Evolutionary conservation across 2,888 invertebrate species (phyloP).

Genomic region (Lobophora halterata): DNA sequence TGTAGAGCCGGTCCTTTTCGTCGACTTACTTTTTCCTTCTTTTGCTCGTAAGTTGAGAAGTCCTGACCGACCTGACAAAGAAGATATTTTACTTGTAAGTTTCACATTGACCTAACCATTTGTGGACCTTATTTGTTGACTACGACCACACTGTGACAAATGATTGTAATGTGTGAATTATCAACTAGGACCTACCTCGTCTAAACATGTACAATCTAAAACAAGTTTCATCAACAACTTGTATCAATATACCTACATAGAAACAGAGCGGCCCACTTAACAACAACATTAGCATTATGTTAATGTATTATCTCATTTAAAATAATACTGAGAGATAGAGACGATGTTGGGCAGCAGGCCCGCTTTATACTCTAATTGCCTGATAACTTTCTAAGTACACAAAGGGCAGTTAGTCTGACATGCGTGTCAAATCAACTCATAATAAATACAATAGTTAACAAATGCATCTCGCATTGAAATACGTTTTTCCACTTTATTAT

Average conservation of each 20-base stretch:
- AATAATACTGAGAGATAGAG: slow-evolving; percentile 17
- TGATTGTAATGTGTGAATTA: neutral
- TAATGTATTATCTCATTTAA: slow-evolving; percentile 16
- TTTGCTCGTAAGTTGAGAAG: slow-evolving; percentile 65
- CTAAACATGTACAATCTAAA: neutral
- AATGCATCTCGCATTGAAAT: slow-evolving; percentile 53
- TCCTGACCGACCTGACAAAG: slow-evolving; percentile 43
- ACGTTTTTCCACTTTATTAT: slow-evolving; percentile 52
- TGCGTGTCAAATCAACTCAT: slow-evolving; percentile 26
- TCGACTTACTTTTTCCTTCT: slow-evolving; percentile 27
- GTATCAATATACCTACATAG: slow-evolving; percentile 8
- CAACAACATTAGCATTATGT: slow-evolving; percentile 19
- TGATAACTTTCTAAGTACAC: slow-evolving; percentile 43
- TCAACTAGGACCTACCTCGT: neutral
- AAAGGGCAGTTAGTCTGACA: slow-evolving; percentile 26
- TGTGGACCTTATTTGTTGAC: neutral
- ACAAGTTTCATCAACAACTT: slow-evolving; percentile 9
- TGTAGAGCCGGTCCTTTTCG: neutral
- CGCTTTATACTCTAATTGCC: slow-evolving; percentile 31
- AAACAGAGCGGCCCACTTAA: slow-evolving; percentile 1
- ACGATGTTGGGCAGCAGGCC: slow-evolving; percentile 23
- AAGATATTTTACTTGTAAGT: slow-evolving; percentile 43
- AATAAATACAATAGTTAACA: slow-evolving; percentile 32
- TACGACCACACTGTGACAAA: no score
- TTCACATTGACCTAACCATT: slow-evolving; percentile 10